A percentile compares a stretch with the other conserved stretches of the same genome.
Conservation (phyloP, 2,888 invertebrate genomes). For the Cryptocephalus primarius region DNA sequence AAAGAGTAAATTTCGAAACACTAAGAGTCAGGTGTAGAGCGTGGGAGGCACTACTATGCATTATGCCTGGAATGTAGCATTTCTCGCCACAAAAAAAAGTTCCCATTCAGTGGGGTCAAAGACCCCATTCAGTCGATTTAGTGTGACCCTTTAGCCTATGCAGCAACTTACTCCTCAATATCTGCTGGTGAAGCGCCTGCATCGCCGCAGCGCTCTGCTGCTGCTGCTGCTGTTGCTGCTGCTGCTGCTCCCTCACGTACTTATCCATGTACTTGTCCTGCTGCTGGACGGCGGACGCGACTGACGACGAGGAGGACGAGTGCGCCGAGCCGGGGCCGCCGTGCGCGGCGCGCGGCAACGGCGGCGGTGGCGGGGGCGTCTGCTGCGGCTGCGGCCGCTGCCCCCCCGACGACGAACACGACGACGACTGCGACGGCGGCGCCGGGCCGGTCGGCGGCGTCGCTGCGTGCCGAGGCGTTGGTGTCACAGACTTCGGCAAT, state of each 20-base stretch:
- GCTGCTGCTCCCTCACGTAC: slow-evolving; percentile 15
- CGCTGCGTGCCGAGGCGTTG: slow-evolving; percentile 41
- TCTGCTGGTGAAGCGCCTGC: slow-evolving; percentile 75
- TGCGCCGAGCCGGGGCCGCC: not conserved
- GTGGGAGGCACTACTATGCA: too few species aligned
- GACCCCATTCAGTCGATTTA: too few species aligned
- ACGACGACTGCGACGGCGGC: slow-evolving; percentile 36
- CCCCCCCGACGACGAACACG: slow-evolving; percentile 27
- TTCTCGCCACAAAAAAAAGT: too few species aligned
- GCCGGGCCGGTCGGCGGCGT: slow-evolving; percentile 40
- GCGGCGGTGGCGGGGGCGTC: slow-evolving; percentile 41
- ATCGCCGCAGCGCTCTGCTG: slow-evolving; percentile 55
- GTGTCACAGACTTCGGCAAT: slow-evolving; percentile 41
- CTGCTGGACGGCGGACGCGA: not conserved
- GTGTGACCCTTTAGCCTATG: too few species aligned
- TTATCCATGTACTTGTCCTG: not conserved
- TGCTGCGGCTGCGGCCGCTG: slow-evolving; percentile 40
- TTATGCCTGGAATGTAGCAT: too few species aligned
- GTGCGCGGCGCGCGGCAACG: slow-evolving; percentile 37
- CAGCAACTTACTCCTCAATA: slow-evolving; percentile 61
- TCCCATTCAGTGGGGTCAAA: too few species aligned
- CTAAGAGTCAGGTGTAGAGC: too few species aligned
- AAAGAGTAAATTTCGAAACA: too few species aligned
- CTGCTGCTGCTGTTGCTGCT: slow-evolving; percentile 29
- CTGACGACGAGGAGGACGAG: not conserved